phyloP scores from a whole-genome alignment of 2,113 vertebrate genomes.

The Rhea americana region DNA sequence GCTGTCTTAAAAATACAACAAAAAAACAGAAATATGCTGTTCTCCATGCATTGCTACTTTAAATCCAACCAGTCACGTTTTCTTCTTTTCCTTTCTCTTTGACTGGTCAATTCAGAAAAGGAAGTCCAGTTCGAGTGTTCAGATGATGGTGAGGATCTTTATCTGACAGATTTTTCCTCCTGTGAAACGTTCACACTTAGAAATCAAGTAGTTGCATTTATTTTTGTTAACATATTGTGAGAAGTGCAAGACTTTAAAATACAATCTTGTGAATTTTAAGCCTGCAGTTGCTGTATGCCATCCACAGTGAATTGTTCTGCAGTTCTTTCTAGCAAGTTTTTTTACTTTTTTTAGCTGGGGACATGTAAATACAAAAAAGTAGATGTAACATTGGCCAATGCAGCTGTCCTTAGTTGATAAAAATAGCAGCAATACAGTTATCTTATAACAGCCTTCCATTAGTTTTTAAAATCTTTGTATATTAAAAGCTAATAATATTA shows the following conservation, averaged over 20 bases:
- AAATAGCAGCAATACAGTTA: background rate
- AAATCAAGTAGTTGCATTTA: conserved; percentile 54
- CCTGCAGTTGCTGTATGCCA: conserved; percentile 21
- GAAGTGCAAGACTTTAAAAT: conserved; percentile 42
- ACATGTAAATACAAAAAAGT: background rate
- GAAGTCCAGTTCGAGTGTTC: conserved; percentile 84
- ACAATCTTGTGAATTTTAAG: conserved; percentile 31
- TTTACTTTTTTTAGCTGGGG: conserved; percentile 29
- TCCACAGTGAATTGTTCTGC: conserved; percentile 22
- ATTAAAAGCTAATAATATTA: conserved; percentile 24
- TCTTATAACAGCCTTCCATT: conserved; percentile 12
- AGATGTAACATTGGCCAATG: conserved; percentile 54
- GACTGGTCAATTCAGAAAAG: conserved; percentile 86
- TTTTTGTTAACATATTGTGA: conserved; percentile 38
- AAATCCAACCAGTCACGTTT: conserved; percentile 72
- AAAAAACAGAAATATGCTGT: conserved; percentile 56
- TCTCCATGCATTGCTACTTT: conserved; percentile 60
- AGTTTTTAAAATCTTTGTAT: background rate
- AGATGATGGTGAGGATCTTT: conserved; percentile 83
- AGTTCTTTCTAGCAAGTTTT: conserved; percentile 22
- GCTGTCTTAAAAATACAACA: background rate
- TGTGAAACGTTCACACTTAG: conserved; percentile 66
- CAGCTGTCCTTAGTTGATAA: conserved; percentile 18
- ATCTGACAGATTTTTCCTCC: conserved; percentile 74
- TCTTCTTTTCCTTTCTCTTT: conserved; percentile 80